Evolutionary conservation across 2,888 invertebrate genomes (phyloP), one percentile per base, ranked within the genome.

Genomic region (Phengaris arion): DNA sequence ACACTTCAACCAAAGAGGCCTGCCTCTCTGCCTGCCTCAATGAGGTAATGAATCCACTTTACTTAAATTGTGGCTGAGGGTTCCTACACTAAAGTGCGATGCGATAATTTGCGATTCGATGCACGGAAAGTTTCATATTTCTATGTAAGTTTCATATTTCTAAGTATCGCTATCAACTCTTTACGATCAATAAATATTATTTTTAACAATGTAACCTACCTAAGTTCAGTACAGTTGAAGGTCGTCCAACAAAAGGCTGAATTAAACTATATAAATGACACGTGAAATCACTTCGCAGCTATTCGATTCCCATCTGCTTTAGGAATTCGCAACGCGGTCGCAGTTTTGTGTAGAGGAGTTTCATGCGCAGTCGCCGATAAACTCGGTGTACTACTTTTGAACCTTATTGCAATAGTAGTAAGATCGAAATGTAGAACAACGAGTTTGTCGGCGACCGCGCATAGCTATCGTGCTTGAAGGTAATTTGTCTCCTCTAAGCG

Each of bases 1-100:
- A 98, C 89, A 98, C 98, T 1, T 98, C 98, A 73, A 98, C 98
- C 77, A 98, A 98, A 89, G 98, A 98, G 93, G 98, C 98, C 77
- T 98, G 98, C 85, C 94, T 98, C 51, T 97, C 98, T 48, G 97
- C 98, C 64, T 98, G 98, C 87, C 94, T 98, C 75, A 98, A 98
- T 87, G 98, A 98, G 95, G 96, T 96, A 82, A 82, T 81, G 78
- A 77, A 77, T 76, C 81, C 79, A 80, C 76, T 80, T 81, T 81
- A 75, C 68, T 75, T 74, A 80, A 80, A 81, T 81, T 81, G 79
- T 77, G 74, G 70, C 77, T 69, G 76, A 81, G 59, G 59, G 64
- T 45, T 12, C 35, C 35, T 35, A 35, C 35, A 35, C 35, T 35
- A 35, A 35, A 35, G 35, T 35, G 35, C 35, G 35, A 35, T 35